Base-by-base conservation (phyloP, 2,888 invertebrate species). In the Synergus itoensis region DNA sequence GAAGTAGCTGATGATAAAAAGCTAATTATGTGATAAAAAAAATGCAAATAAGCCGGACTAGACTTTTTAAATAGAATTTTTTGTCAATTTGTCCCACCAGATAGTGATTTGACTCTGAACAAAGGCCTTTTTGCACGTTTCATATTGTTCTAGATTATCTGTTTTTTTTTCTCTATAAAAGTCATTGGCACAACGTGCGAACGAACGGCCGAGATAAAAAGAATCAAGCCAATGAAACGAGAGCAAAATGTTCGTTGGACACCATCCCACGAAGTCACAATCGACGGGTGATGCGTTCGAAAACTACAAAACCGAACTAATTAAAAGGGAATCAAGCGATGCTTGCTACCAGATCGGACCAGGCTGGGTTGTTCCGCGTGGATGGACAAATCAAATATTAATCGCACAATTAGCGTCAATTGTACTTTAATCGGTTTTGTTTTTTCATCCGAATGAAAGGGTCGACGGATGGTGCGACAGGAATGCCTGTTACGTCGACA, bases 391-490 rank as follows among this genome's bases (percentile, higher is more conserved):
- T 90, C 86, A 89, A 91, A 89, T 88, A 91, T 91, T 90, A 90
- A 91, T 90, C 85, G 88, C 82, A 88, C 88, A 90, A 91, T 91
- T 90, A 90, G 90, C 89, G 87, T 84, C 88, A 85, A 91, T 90
- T 89, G 89, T 90, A 75, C 86, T 88, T 88, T 88, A 88, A 90
- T 90, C 86, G 88, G 86, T 88, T 87, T 88, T 83, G 85, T 85
- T 85, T 80, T 87, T 83, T 81, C 62, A 64, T 82, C 40, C 21
- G 28, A 73, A 73, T 73, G 73, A n/a, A 53, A 62, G 53, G 78
- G 65, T 28, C 77, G 67, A 73, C 73, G 79, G 73, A 76, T 76
- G 81, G 77, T 60, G 76, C 77, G 79, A 81, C 76, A 78, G 76
- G 79, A 80, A 78, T 79, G 62, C 28, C 9, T 78, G 80, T 79